Base-by-base conservation (phyloP, 2,888 invertebrate genomes). In the Rotaria socialis region DNA sequence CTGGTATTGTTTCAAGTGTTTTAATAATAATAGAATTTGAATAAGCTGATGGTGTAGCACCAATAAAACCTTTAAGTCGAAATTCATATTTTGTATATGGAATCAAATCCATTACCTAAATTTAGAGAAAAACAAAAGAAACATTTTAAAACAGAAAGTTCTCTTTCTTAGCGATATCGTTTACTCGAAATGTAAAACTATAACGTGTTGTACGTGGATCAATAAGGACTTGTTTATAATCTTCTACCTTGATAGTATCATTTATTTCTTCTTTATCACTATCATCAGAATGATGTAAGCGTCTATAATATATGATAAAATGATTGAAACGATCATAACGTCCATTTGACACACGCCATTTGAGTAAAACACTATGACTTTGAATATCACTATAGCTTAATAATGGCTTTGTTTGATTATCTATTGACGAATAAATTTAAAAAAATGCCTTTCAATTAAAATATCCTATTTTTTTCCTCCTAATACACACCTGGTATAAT, bases 21-120 rank as follows among this genome's bases (percentile, higher is more conserved):
- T 47, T 43, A 43, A 80, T 35, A 47, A 47, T n/a, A n/a, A 80
- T 19, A n/a, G 80, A 14, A 80, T 80, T 80, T 11, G 80, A 80
- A 80, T 80, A 80, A 47, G 43, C 24, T 14, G 80, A 47, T 47
- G 80, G 47, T 14, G n/a, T 47, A 80, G 47, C 24, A 80, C 47
- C 80, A 80, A 47, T 80, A 47, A 80, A 80, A 80, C 80, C 80
- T 47, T 47, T 22, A 5, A 80, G 6, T 10, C 80, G 43, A 80
- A 80, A 80, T 47, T 80, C 80, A 80, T 80, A 80, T 47, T 80
- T 80, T 47, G 80, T 47, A 80, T 47, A 80, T 24, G 80, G 80
- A 47, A 47, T 47, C n/a, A 80, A 47, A 80, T 80, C 47, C 24
- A 80, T 47, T 24, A 80, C n/a, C 80, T 80, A 80, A 10, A 80